Evolutionary conservation across 2,888 invertebrate species (phyloP).

Genomic region (Anagyrus pseudococci): DNA sequence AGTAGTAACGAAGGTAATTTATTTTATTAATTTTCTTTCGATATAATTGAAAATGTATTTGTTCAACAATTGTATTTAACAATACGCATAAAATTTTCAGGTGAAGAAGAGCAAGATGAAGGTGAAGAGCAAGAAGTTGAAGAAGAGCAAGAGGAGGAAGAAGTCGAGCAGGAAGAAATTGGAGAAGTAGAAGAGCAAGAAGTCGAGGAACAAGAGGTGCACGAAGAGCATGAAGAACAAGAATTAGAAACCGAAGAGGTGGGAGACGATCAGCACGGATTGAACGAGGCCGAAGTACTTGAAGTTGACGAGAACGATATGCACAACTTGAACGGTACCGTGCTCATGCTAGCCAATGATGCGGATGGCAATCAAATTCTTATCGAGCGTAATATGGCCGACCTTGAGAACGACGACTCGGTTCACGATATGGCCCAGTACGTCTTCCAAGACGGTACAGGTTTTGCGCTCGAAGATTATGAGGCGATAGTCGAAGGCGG

Average conservation of each 20-base stretch:
- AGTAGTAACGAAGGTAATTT: slow-evolving; percentile 36
- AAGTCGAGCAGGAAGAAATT: slow-evolving; percentile 29
- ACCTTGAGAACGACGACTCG: slow-evolving; percentile 53
- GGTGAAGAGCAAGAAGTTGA: slow-evolving; percentile 25
- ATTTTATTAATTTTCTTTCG: slow-evolving; percentile 1
- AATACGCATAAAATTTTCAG: slow-evolving; percentile 6
- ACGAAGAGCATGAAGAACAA: slow-evolving; percentile 27
- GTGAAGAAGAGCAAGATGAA: slow-evolving; percentile 22
- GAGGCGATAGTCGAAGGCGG: slow-evolving; percentile 41
- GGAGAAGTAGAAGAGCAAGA: slow-evolving; percentile 32
- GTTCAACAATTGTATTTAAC: neutral
- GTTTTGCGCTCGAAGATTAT: slow-evolving; percentile 47
- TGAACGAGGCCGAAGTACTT: slow-evolving; percentile 40
- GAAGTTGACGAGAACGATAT: slow-evolving; percentile 47
- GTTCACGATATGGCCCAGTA: slow-evolving; percentile 49
- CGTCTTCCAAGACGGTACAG: slow-evolving; percentile 50
- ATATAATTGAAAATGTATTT: neutral
- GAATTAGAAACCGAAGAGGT: slow-evolving; percentile 24
- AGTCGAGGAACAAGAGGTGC: slow-evolving; percentile 25
- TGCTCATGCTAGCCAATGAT: slow-evolving; percentile 57
- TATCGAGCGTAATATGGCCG: slow-evolving; percentile 52
- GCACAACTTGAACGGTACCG: slow-evolving; percentile 57
- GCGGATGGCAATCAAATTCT: slow-evolving; percentile 58
- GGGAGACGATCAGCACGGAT: slow-evolving; percentile 34
- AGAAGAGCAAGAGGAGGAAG: slow-evolving; percentile 29